phyloP scores from a whole-genome alignment of 2,797 vertebrate genomes.

The Borostomias antarcticus region DNA sequence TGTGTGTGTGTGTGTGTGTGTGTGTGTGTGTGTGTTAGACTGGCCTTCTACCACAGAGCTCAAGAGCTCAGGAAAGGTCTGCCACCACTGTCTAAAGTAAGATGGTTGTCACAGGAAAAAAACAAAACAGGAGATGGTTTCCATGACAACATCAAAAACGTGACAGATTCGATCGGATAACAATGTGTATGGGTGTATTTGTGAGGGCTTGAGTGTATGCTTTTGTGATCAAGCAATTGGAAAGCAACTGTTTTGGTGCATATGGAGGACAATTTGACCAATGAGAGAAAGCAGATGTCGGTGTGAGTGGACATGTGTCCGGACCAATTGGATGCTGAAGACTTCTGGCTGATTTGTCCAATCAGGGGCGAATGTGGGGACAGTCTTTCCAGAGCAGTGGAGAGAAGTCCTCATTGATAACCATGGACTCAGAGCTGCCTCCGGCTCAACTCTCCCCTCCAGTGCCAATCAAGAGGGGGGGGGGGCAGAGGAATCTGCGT shows the following conservation, averaged over 20 bases:
- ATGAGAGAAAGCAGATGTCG: conserved; percentile 54
- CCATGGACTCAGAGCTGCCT: conserved; percentile 57
- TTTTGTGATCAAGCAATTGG: conserved; percentile 6
- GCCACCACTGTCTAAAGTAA: conserved; percentile 14
- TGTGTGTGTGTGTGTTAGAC: conserved; percentile 4
- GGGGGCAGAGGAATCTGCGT: conserved; percentile 55
- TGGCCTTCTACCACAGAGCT: conserved; percentile 4
- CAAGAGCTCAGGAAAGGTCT: not conserved
- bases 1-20: conserved; percentile 11
- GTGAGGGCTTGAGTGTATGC: conserved; percentile 5
- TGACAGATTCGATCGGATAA: conserved; percentile 25
- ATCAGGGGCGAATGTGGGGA: conserved; percentile 63
- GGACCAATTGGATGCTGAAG: conserved; percentile 56
- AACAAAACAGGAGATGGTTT: conserved; percentile 24
- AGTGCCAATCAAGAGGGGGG: conserved; percentile 58
- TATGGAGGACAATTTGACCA: conserved; percentile 45
- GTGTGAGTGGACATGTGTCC: conserved; percentile 50
- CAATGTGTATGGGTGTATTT: too few species aligned
- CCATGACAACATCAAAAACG: conserved; percentile 37
- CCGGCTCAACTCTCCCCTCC: conserved; percentile 59
- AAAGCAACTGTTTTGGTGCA: conserved; percentile 16
- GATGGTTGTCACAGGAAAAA: conserved; percentile 20
- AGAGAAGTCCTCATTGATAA: conserved; percentile 67
- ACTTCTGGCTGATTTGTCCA: conserved; percentile 68
- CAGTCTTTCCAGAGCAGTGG: conserved; percentile 58